Percentiles rank a stretch among this genome's conserved stretches.
These are phyloP conservation scores for Morone chrysops DNA, from an alignment of 2,113 vertebrate species.

Conservation along the genomic window DNA sequence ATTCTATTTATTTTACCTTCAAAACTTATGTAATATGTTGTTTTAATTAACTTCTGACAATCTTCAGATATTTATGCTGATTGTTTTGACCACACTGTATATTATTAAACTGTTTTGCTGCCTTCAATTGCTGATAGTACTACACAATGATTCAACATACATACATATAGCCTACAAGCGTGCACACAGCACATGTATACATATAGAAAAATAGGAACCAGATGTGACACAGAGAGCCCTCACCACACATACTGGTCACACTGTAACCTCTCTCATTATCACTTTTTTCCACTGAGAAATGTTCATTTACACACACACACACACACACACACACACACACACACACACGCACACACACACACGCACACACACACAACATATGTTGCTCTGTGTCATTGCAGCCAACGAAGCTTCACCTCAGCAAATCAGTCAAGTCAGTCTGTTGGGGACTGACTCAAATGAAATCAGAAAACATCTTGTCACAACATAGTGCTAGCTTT, in stretches of 20 bases:
- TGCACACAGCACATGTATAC: background rate
- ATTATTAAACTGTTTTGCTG: background rate
- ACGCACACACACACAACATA: conserved; percentile 33
- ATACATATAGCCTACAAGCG: background rate
- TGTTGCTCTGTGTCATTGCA: conserved; percentile 33
- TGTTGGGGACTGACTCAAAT: conserved; percentile 31
- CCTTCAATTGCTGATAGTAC: background rate
- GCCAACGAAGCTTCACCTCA: conserved; percentile 38
- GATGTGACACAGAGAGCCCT: background rate
- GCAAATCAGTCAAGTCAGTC: conserved; percentile 45
- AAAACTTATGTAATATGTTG: background rate
- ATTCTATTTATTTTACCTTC: background rate
- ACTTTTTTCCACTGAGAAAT: conserved; percentile 15
- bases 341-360: conserved; percentile 19
- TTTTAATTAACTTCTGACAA: background rate
- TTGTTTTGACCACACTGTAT: background rate
- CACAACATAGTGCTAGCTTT: conserved; percentile 22
- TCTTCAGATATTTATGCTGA: background rate
- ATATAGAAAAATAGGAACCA: background rate
- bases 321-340: conserved; percentile 23
- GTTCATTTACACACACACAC: conserved; percentile 15
- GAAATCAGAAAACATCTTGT: conserved; percentile 30
- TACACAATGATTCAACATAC: background rate
- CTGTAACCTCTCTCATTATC: conserved; percentile 32
- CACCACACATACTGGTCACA: background rate